Evolutionary conservation across 2,888 invertebrate genomes (phyloP), one percentile per base, ranked within the genome.

Genomic region (Phengaris arion): DNA sequence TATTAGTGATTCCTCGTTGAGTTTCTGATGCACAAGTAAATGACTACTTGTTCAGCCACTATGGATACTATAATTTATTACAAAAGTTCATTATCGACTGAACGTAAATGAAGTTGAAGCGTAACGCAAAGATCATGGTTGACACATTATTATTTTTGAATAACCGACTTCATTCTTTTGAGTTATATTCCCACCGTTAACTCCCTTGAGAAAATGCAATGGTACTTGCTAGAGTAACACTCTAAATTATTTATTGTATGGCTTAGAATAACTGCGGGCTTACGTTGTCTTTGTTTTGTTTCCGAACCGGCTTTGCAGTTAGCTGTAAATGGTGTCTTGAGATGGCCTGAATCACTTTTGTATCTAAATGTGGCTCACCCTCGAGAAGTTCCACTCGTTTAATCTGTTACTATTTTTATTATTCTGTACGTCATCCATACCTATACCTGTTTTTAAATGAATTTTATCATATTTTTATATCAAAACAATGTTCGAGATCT

Each of bases 281-380:
- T n/a, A 72, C 52, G 70, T 68, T 10, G 48, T 55, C 51, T 35
- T 64, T 75, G 68, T 77, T 75, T 75, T 73, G 70, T 73, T 70
- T 48, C 46, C 68, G 73, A 57, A 51, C 68, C 8, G 45, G 54
- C 72, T 72, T 64, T 46, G 54, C 45, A 52, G n/a, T 74, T 64
- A 54, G 54, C 45, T 64, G 12, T 74, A 68, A 75, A 76, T 77
- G 69, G 55, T 69, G 52, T 69, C 75, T 69, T 22, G 52, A 75
- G 69, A 52, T 51, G 55, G 22, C 57, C 57, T 70, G 48, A 75
- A 70, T 70, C 57, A 68, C 74, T 74, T 68, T 74, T 35, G 48
- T n/a, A n/a, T 22, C 48, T 74, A 74, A 68, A 75, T 59, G 51
- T 70, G 48, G 69, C 48, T 22, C 69, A 48, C 46, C 15, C 48